Evolutionary conservation across 2,888 invertebrate species (phyloP).

Genomic region (Conomelus anceps): DNA sequence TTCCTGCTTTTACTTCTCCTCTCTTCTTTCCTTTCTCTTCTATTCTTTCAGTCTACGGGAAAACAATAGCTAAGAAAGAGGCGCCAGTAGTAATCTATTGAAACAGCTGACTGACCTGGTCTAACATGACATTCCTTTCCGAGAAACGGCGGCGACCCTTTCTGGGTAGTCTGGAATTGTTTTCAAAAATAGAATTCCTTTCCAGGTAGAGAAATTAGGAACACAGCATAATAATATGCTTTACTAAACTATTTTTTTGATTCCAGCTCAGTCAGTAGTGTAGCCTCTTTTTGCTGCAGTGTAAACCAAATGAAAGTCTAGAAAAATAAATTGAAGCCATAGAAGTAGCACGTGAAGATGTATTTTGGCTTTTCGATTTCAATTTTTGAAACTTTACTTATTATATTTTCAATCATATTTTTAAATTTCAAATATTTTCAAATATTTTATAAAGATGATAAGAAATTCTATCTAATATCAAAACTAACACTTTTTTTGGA

Average conservation of each 20-base stretch:
- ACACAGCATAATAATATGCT: not conserved
- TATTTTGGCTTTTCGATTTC: no score
- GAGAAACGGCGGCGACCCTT: not conserved
- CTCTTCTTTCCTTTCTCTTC: not conserved
- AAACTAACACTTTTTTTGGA: no score
- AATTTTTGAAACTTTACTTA: no score
- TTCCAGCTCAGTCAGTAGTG: no score
- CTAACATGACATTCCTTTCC: not conserved
- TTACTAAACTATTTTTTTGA: not conserved
- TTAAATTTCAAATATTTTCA: no score
- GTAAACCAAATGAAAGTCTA: no score
- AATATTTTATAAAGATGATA: no score
- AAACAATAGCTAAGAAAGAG: not conserved
- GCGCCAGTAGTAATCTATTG: not conserved
- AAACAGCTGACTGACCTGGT: not conserved
- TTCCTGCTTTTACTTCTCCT: not conserved
- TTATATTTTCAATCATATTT: no score
- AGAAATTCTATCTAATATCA: no score
- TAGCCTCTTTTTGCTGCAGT: no score
- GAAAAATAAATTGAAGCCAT: no score
- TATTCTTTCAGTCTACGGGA: not conserved
- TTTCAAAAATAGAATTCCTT: not conserved
- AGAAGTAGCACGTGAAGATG: no score
- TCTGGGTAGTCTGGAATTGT: not conserved
- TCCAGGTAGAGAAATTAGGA: not conserved